These are phyloP conservation scores for Melopsittacus undulatus DNA, from an alignment of 2,797 vertebrate genomes.

Conservation along the genomic window DNA sequence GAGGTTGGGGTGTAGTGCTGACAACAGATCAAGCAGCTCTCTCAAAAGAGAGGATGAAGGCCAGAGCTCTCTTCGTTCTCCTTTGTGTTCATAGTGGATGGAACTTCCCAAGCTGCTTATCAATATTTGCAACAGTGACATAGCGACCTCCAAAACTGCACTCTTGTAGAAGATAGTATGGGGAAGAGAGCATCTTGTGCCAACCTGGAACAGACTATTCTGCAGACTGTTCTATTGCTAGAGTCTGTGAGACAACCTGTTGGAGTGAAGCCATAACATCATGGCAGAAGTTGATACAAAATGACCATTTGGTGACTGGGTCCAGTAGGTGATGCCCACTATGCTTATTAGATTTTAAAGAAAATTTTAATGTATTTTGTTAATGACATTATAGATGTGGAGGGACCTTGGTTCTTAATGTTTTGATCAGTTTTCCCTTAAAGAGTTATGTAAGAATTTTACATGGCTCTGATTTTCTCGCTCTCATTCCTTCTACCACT, in stretches of 20 bases:
- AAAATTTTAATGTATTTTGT: neutral
- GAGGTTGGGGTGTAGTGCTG: neutral
- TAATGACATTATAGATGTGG: neutral
- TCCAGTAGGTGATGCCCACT: neutral
- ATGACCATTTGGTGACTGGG: neutral
- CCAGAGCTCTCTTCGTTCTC: neutral
- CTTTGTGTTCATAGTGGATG: rapidly evolving
- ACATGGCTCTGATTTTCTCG: neutral
- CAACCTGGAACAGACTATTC: neutral
- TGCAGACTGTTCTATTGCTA: neutral
- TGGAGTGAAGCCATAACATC: neutral
- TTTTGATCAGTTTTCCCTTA: neutral
- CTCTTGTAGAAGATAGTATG: neutral
- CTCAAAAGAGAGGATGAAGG: neutral
- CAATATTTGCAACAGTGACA: too few species aligned
- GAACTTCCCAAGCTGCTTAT: neutral
- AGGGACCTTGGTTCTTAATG: neutral
- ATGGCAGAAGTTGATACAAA: neutral
- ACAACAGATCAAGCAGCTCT: neutral
- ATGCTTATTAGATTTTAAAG: neutral
- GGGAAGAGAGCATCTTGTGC: neutral
- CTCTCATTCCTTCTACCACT: neutral
- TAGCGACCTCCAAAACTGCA: neutral
- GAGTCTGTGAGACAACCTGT: neutral
- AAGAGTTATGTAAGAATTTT: neutral